Percentiles rank a stretch among this genome's conserved stretches.
phyloP scores from a whole-genome alignment of 2,888 invertebrate species.

The Conistra vaccinii region DNA sequence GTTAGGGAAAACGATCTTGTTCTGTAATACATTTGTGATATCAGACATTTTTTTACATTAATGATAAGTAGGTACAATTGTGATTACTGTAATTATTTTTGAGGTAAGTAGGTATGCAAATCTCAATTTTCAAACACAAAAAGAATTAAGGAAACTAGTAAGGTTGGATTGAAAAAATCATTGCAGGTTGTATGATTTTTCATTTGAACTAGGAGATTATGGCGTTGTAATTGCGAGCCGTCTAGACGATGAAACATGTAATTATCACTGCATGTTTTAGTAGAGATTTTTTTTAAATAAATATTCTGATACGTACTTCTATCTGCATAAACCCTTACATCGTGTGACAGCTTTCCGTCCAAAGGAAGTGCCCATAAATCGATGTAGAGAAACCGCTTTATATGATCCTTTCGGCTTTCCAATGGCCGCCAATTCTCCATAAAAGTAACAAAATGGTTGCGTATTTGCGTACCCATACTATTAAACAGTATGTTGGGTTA shows the following conservation, averaged over 20 bases:
- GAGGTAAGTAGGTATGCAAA: not conserved
- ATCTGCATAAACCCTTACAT: constrained; percentile 27
- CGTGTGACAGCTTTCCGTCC: constrained; percentile 50
- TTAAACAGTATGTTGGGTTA: not conserved
- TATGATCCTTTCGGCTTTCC: constrained; percentile 41
- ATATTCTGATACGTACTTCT: not conserved
- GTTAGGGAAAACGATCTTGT: too few relatives aligned
- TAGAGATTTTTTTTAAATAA: not conserved
- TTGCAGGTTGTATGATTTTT: too few relatives aligned
- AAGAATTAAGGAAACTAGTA: not conserved
- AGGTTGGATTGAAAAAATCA: not conserved
- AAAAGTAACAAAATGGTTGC: constrained; percentile 37
- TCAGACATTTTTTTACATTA: not conserved
- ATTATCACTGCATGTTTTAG: not conserved
- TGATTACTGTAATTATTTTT: not conserved
- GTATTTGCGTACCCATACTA: not conserved
- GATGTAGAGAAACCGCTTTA: constrained; percentile 37
- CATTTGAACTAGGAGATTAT: not conserved
- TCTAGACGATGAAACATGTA: not conserved
- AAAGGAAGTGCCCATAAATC: constrained; percentile 51
- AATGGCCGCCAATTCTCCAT: constrained; percentile 38
- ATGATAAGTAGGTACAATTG: not conserved
- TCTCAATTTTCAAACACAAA: not conserved
- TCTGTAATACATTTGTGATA: not conserved
- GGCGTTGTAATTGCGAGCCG: not conserved